Conservation (phyloP, 2,797 vertebrate species). For the Oceanodroma leucorhoa region DNA sequence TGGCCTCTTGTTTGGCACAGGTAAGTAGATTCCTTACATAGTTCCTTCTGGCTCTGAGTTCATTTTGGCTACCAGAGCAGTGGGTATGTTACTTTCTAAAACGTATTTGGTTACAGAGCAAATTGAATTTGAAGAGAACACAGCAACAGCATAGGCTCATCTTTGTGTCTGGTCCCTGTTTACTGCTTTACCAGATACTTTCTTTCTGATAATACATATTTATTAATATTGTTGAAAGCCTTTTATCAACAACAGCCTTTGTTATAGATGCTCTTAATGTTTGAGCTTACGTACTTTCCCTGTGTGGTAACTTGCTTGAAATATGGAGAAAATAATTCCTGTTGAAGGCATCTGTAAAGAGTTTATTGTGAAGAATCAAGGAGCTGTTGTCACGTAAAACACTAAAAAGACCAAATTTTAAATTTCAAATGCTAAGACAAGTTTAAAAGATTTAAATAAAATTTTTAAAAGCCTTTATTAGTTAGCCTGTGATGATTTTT, state of each 20-base stretch:
- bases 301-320: neutral
- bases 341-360: neutral
- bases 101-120: neutral
- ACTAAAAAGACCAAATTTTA: neutral
- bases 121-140: neutral
- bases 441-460: neutral
- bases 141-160: neutral
- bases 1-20: conserved; percentile 6
- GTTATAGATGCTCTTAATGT: neutral
- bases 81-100: neutral
- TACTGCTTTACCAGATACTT: neutral
- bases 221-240: neutral
- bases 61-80: neutral
- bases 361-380: neutral
- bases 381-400: neutral
- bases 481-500: neutral
- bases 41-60: neutral
- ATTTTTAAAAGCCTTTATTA: neutral
- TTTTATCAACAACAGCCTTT: neutral
- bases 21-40: conserved; percentile 5
- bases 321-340: neutral
- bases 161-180: neutral
- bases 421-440: neutral
- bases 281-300: neutral
- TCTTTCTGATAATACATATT: neutral